Evolutionary conservation across 92 coral and sea anemone species (phyloP).

Genomic region (Micromussa lordhowensis): DNA sequence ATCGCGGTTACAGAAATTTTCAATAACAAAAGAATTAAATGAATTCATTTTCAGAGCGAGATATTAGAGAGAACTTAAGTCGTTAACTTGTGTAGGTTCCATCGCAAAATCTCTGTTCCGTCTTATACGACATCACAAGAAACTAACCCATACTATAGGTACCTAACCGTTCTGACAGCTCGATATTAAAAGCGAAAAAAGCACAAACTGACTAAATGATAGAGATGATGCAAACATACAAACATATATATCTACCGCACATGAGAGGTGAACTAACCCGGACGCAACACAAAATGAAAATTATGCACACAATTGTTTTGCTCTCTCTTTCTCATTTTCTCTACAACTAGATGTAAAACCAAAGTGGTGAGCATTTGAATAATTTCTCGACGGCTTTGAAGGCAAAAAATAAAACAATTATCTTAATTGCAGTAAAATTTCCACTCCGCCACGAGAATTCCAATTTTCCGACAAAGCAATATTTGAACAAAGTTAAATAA

Average conservation of each 20-base stretch:
- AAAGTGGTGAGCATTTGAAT: neutral
- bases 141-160: neutral
- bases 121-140: neutral
- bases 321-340: neutral
- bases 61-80: neutral
- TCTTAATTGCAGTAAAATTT: neutral
- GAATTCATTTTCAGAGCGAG: neutral
- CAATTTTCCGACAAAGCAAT: neutral
- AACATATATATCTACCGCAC: neutral
- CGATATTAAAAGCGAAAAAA: constrained; percentile 24
- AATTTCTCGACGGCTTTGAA: neutral
- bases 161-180: constrained; percentile 5
- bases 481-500: neutral
- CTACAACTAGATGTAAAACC: neutral
- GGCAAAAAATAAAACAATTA: neutral
- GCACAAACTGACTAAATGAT: constrained; percentile 23
- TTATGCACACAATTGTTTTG: neutral
- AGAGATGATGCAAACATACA: constrained; percentile 3
- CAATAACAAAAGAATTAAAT: neutral
- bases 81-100: neutral
- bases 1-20: neutral
- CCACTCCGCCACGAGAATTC: neutral
- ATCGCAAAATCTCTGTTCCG: neutral
- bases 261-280: neutral
- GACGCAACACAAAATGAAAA: neutral